Evolutionary conservation across 2,113 vertebrate species (phyloP), one percentile per base, ranked within the genome.

Genomic region (Cygnus atratus): DNA sequence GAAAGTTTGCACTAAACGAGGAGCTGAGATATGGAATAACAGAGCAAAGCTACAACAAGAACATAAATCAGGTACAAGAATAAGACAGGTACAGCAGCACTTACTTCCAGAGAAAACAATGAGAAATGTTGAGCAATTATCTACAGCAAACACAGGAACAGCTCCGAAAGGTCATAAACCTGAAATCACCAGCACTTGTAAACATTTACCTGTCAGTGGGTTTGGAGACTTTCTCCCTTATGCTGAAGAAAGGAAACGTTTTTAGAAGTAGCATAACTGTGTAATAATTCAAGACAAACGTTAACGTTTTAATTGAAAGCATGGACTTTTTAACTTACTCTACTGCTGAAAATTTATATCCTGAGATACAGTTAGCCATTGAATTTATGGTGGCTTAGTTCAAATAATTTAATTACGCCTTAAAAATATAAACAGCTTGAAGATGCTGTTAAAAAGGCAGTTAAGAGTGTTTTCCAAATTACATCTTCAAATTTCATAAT

Each of bases 101-200:
- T 57, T 58, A 74, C 6, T 84, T 75, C 31, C 37, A 9, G 4
- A n/a, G 76, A 61, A 84, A 95, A 67, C 22, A 80, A 24, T 19
- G 43, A 81, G 71, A 92, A 90, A 79, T 44, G 39, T 46, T 50
- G 70, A 91, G 78, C 70, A 75, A 65, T 75, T 19, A 13, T 44
- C 62, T 61, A 37, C 8, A 22, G 35, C 33, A 94, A 84, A 82
- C 46, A 41, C 39, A 92, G n/a, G 21, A 93, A 63, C 44, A 81
- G 78, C 29, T 77, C 68, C 35, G 28, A 89, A 92, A 95, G 70
- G 87, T 93, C 93, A 84, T 50, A 50, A 93, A 89, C 44, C 46
- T 87, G 71, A 92, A 95, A 89, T 92, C 84, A 84, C 29, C 74
- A 91, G 43, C 48, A 76, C 18, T 67, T 75, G 35, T 72, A 84